Evolutionary conservation across 2,113 vertebrate genomes (phyloP), one percentile per base, ranked within the genome.

Genomic region (Argyrosomus japonicus): DNA sequence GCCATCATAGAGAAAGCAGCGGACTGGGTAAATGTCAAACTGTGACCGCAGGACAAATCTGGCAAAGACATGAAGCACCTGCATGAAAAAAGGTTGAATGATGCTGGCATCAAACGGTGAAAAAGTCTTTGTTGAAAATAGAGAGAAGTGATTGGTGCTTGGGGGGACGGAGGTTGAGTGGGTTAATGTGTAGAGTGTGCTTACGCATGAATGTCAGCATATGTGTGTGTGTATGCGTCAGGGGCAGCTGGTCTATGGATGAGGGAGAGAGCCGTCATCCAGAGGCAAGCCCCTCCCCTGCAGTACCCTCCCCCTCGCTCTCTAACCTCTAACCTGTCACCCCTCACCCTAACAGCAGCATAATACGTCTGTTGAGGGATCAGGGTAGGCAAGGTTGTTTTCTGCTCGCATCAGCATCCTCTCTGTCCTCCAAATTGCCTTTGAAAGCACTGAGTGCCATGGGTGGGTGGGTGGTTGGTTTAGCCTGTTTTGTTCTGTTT

Each of bases 391-490:
- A 79, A 83, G 79, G 86, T 79, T 77, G 85, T 79, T 88, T 91
- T 93, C 83, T 90, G 91, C 92, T 90, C 61, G 5, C 91, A 85
- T 93, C 91, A 93, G 93, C 93, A 92, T 89, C 87, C 81, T 87
- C 65, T 77, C 88, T 86, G 88, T 90, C 88, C 88, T 91, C 79
- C 87, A 87, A 72, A 81, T 80, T 89, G 90, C 90, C 87, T 92
- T 85, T 91, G 86, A 90, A 90, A 89, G 78, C 76, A 40, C 56
- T 27, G 32, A 65, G 60, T 64, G 69, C 73, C 67, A 75, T n/a
- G 40, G 65, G 71, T 68, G 58, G 56, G 68, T 23, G 65, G 48
- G 76, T 27, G 47, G 65, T 19, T 75, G 69, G 54, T 61, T 29
- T 10, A 58, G 40, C 19, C 23, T 50, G 61, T 73, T 82, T 78